These are phyloP conservation scores for Anorthoa munda DNA, from an alignment of 2,888 invertebrate genomes.

Conservation along the genomic window DNA sequence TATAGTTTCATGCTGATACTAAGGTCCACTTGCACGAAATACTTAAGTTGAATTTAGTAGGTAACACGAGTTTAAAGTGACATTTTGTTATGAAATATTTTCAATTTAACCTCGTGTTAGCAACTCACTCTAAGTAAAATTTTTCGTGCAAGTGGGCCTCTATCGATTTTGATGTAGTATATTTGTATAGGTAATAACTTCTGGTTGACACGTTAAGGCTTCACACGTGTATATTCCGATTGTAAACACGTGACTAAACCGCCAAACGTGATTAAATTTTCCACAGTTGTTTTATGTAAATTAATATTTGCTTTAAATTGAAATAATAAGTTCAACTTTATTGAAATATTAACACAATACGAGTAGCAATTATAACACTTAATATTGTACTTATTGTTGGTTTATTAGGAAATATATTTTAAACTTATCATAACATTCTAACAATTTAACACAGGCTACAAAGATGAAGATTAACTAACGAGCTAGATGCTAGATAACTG, in stretches of 20 bases:
- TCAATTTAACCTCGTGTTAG: no score
- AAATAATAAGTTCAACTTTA: not conserved
- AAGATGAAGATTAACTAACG: constrained; percentile 25
- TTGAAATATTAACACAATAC: not conserved
- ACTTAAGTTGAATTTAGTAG: no score
- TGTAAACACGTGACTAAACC: constrained; percentile 12
- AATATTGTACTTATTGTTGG: no score
- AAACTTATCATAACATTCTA: constrained; percentile 4
- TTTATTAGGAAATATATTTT: no score
- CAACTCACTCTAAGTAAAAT: no score
- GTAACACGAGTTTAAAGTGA: no score
- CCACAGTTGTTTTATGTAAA: constrained; percentile 1
- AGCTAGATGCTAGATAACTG: no score
- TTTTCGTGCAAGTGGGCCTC: no score
- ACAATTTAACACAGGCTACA: constrained; percentile 20
- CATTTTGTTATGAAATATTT: no score
- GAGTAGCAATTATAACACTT: not conserved
- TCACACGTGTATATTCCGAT: constrained; percentile 5
- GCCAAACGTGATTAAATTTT: constrained; percentile 18
- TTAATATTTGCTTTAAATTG: not conserved
- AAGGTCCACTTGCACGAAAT: no score
- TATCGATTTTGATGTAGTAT: not conserved
- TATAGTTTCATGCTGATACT: not conserved
- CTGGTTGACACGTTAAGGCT: not conserved
- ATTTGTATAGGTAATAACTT: not conserved